Conservation (phyloP, 2,888 invertebrate species). For the Adelognathus sp. region DNA sequence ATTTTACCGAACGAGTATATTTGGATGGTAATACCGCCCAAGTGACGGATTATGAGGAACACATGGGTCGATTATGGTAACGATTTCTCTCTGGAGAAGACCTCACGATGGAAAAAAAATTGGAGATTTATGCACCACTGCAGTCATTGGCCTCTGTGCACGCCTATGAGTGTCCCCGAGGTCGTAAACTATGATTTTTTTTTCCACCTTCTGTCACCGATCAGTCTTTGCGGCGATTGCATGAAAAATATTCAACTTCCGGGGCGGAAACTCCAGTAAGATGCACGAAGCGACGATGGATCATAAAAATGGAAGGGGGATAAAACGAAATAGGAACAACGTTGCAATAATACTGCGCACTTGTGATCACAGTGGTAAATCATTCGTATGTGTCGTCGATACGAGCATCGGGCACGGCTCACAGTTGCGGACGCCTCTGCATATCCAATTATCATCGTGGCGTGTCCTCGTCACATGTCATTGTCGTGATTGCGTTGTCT, state of each 20-base stretch:
- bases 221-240: neutral
- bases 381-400: slow-evolving; percentile 5
- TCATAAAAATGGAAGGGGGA: neutral
- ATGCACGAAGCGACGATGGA: slow-evolving; percentile 16
- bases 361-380: slow-evolving; percentile 8
- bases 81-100: neutral
- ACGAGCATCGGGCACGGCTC: slow-evolving; percentile 31
- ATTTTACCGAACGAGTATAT: too few species aligned
- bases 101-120: neutral
- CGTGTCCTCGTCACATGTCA: slow-evolving; percentile 56
- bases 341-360: slow-evolving; percentile 36
- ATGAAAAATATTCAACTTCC: slow-evolving; percentile 24
- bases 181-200: neutral
- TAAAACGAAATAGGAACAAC: neutral
- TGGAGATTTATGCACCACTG: neutral
- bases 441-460: slow-evolving; percentile 56
- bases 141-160: slow-evolving; percentile 21
- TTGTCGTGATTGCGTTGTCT: slow-evolving; percentile 51
- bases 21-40: neutral
- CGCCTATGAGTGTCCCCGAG: neutral
- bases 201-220: neutral
- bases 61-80: neutral
- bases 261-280: slow-evolving; percentile 32
- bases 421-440: slow-evolving; percentile 52
- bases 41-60: neutral